phyloP scores from a whole-genome alignment of 1,140 invertebrate genomes.

The Drosophila suzukii region DNA sequence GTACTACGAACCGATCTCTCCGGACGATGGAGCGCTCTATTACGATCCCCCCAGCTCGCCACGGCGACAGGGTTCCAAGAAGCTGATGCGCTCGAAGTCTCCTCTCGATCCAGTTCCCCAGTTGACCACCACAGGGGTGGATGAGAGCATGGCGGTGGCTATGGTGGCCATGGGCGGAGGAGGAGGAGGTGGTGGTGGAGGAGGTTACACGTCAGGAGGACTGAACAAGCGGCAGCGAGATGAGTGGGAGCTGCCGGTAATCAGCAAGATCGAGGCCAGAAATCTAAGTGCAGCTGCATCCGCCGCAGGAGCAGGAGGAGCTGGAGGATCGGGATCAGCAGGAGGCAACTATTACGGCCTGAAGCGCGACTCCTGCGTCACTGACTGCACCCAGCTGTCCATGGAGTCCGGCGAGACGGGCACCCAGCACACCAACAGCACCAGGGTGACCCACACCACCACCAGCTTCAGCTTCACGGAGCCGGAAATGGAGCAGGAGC shows the following conservation, averaged over 20 bases:
- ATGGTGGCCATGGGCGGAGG: slow-evolving; percentile 26
- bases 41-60: slow-evolving; percentile 71
- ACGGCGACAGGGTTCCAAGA: slow-evolving; percentile 70
- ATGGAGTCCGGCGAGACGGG: slow-evolving; percentile 71
- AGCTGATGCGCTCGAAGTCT: slow-evolving; percentile 41
- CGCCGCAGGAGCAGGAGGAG: slow-evolving; percentile 2
- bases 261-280: slow-evolving; percentile 70
- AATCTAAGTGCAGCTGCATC: slow-evolving; percentile 52
- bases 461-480: slow-evolving; percentile 82
- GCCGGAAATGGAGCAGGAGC: slow-evolving; percentile 32
- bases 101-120: slow-evolving; percentile 52
- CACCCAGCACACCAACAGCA: slow-evolving; percentile 71
- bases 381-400: slow-evolving; percentile 79
- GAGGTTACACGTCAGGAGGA: background rate
- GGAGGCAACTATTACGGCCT: slow-evolving; percentile 51
- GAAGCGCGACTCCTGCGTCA: slow-evolving; percentile 80
- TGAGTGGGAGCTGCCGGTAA: slow-evolving; percentile 71
- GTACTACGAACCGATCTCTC: slow-evolving; percentile 82
- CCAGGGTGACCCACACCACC: slow-evolving; percentile 72
- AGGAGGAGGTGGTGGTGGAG: background rate
- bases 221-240: slow-evolving; percentile 60
- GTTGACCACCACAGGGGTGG: slow-evolving; percentile 44
- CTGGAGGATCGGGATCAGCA: background rate
- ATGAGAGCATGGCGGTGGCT: slow-evolving; percentile 21
- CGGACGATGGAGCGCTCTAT: slow-evolving; percentile 70